These are phyloP conservation scores for Caradrina kadenii DNA, from an alignment of 2,888 invertebrate species.

Conservation along the genomic window DNA sequence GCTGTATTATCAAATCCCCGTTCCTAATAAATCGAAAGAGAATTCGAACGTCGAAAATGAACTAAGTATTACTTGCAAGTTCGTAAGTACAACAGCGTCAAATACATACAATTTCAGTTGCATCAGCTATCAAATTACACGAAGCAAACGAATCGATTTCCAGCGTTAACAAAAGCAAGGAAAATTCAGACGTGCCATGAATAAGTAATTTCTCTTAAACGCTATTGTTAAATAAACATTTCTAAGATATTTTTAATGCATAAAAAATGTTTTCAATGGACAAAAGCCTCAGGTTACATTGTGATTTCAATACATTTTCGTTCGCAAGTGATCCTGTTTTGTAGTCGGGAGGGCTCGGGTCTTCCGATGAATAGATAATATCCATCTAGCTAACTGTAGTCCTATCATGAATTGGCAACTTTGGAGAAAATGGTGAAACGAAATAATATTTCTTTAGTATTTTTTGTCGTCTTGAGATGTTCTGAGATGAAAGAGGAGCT, in stretches of 20 bases:
- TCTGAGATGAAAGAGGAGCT: constrained; percentile 60
- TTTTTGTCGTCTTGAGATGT: constrained; percentile 67
- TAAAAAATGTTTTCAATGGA: constrained; percentile 82
- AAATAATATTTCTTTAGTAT: constrained; percentile 70
- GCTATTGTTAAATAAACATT: constrained; percentile 85
- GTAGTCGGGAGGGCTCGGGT: constrained; percentile 78
- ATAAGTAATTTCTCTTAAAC: constrained; percentile 86
- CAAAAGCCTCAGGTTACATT: constrained; percentile 86
- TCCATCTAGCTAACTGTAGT: constrained; percentile 83
- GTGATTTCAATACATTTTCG: constrained; percentile 89
- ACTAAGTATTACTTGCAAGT: constrained; percentile 38
- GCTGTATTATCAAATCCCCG: constrained; percentile 42
- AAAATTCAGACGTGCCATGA: constrained; percentile 83
- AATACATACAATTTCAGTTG: constrained; percentile 62
- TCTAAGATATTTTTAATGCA: constrained; percentile 71
- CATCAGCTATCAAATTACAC: constrained; percentile 67
- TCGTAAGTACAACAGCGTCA: constrained; percentile 42
- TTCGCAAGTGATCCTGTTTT: constrained; percentile 87
- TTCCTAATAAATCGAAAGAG: constrained; percentile 39
- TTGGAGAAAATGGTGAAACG: constrained; percentile 69
- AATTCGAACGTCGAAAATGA: constrained; percentile 36
- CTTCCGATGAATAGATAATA: constrained; percentile 87
- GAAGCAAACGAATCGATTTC: constrained; percentile 72
- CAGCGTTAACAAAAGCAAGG: constrained; percentile 76
- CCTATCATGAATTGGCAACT: constrained; percentile 85